Evolutionary conservation across 2,113 vertebrate species (phyloP).

Genomic region (Triplophysa tibetana): DNA sequence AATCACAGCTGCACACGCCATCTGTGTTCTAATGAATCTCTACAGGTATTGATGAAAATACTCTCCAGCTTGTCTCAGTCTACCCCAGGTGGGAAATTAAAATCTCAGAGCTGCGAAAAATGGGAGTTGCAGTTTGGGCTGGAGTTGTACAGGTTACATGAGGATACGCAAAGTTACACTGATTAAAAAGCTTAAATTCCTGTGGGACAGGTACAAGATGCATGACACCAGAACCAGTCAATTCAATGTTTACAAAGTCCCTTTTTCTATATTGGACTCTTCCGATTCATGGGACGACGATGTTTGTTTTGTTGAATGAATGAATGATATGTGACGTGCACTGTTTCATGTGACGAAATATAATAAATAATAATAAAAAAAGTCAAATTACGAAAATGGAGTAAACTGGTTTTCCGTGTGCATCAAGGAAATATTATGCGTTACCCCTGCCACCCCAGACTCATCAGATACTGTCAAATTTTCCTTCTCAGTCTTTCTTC

Average conservation of each 20-base stretch:
- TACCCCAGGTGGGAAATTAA: constrained; percentile 55
- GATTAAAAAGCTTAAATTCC: neutral
- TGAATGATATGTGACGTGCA: too few species aligned
- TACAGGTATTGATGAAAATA: constrained; percentile 58
- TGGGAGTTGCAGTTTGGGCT: neutral
- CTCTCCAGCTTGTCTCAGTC: constrained; percentile 34
- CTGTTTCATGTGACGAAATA: too few species aligned
- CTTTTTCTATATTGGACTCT: too few species aligned
- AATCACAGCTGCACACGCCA: constrained; percentile 47
- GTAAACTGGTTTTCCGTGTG: neutral
- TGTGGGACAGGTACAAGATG: too few species aligned
- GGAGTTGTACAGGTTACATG: neutral
- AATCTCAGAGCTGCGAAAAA: constrained; percentile 38
- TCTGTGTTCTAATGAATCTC: constrained; percentile 52
- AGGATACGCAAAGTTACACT: neutral
- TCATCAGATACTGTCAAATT: constrained; percentile 75
- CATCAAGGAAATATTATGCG: constrained; percentile 1
- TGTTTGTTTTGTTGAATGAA: too few species aligned
- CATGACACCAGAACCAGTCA: too few species aligned
- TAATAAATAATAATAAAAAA: neutral
- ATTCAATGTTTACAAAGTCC: too few species aligned
- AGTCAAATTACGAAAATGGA: neutral
- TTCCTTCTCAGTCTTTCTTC: constrained; percentile 76
- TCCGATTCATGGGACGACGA: too few species aligned
- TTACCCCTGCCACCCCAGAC: constrained; percentile 65